Evolutionary conservation across 2,797 vertebrate species (phyloP).

Genomic region (Fringilla coelebs): DNA sequence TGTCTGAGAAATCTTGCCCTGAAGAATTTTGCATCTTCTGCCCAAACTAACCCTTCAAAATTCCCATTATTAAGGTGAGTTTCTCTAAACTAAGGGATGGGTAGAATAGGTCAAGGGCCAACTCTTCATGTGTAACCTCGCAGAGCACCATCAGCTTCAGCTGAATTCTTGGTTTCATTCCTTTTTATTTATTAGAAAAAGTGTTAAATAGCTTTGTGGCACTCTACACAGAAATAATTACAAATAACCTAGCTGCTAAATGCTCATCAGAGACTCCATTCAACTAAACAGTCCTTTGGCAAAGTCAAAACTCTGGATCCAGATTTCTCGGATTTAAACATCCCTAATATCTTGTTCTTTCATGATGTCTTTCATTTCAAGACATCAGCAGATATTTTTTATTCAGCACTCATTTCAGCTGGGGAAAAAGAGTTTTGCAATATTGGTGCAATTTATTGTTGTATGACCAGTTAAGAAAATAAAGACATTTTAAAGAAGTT

Average conservation of each 20-base stretch:
- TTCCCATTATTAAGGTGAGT: neutral
- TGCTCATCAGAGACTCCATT: neutral
- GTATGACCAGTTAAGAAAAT: neutral
- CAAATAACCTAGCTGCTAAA: neutral
- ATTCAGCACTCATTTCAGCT: neutral
- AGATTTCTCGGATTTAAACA: neutral
- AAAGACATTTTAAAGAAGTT: neutral
- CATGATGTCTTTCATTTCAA: neutral
- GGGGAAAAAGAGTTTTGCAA: neutral
- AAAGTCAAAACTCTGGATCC: neutral
- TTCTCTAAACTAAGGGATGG: neutral
- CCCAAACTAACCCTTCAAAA: neutral
- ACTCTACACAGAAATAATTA: neutral
- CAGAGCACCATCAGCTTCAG: neutral
- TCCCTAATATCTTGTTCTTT: neutral
- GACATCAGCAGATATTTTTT: neutral
- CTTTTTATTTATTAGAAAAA: neutral
- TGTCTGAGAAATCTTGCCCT: neutral
- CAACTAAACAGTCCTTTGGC: neutral
- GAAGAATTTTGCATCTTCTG: neutral
- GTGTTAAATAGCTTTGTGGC: neutral
- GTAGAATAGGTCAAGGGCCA: neutral
- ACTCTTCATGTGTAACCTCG: neutral
- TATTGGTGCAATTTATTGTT: neutral
- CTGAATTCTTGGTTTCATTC: neutral